Base-by-base conservation (phyloP, 92 coral and sea anemone species). In the Heteractis magnifica region DNA sequence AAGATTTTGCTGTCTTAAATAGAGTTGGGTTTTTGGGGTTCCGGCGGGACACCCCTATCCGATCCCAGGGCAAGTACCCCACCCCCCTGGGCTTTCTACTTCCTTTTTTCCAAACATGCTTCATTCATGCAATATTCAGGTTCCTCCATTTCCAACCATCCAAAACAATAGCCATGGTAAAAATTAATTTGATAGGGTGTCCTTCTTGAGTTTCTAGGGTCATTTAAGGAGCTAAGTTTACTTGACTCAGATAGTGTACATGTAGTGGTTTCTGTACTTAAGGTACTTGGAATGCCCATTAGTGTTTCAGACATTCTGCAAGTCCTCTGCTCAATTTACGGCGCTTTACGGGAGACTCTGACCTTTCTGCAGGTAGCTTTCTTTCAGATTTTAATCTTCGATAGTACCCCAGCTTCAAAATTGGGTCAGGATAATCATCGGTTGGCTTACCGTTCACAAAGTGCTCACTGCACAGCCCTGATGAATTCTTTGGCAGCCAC, bases 401-500 rank as follows among this genome's bases (percentile, higher is more conserved):
- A 48, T 75, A 72, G 81, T 90, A 90, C 59, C 93, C 93, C 79
- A 90, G 78, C 79, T 87, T 90, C 73, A 87, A 79, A 58, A 81
- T 87, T 52, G 93, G 93, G 65, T 90, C 79, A 19, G 90, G 93
- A 79, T 86, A 68, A 81, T 89, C 87, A 65, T 65, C 71, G 50
- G 93, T 86, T 51, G 90, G 88, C 65, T 75, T 72, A 49, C 87
- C 85, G 71, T 86, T 77, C 73, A 85, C 85, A 78, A 90, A 90
- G 76, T 90, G 88, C 51, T 75, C 86, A 83, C 90, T 83, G 74
- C 90, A 90, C 86, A 90, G 84, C 59, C 90, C 84, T 70, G 93
- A 84, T 74, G 85, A 77, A 79, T 83, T 90, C 70, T 83, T 87
- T 87, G 93, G 93, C 85, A 82, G 82, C 93, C 93, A 90, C 53